Conservation (phyloP, 2,113 vertebrate genomes). For the Oenanthe oenanthe region DNA sequence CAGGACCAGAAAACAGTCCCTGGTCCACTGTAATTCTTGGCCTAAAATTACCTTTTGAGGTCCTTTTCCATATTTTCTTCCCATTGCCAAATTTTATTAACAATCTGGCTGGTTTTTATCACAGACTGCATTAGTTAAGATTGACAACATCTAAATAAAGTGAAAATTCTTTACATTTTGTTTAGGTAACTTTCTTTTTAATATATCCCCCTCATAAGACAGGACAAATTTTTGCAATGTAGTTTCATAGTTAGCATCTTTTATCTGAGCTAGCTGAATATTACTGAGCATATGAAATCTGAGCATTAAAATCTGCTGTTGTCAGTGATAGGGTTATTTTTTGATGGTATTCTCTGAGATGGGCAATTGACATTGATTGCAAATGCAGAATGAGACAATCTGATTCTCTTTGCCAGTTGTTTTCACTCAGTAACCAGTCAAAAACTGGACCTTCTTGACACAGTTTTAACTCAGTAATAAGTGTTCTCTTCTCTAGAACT, state of each 20-base stretch:
- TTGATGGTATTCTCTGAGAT: background rate
- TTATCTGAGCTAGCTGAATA: background rate
- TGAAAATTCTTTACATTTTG: background rate
- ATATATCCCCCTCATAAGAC: background rate
- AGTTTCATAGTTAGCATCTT: background rate
- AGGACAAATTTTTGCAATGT: background rate
- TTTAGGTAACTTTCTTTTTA: background rate
- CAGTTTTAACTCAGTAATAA: conserved; percentile 3
- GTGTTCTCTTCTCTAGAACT: background rate
- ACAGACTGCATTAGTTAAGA: background rate
- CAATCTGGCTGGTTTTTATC: background rate
- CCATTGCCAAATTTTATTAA: background rate
- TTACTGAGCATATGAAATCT: background rate
- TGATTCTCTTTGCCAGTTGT: background rate
- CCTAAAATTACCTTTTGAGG: background rate
- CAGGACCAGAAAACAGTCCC: background rate
- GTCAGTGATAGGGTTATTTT: conserved; percentile 20
- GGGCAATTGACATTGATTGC: background rate
- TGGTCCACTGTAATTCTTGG: background rate
- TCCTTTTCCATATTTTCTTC: background rate
- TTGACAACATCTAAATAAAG: background rate
- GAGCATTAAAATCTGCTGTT: conserved; percentile 15
- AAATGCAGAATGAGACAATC: background rate
- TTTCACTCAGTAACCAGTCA: conserved; percentile 4
- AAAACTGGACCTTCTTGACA: conserved; percentile 17